phyloP scores from a whole-genome alignment of 2,888 invertebrate species.

The Stomorhina lunata region DNA sequence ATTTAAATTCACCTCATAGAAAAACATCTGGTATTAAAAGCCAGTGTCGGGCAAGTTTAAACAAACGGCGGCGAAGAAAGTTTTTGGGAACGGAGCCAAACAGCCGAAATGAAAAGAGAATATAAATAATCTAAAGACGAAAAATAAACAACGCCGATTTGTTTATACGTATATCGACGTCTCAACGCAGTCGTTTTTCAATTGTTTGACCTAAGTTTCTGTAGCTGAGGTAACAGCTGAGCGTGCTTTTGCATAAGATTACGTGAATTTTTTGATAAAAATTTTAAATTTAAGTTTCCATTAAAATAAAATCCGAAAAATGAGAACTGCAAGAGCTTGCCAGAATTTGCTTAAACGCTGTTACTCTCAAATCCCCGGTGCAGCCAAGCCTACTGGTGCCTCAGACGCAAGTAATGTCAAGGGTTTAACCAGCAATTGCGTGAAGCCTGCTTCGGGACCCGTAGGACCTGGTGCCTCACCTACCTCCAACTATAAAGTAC shows the following conservation, averaged over 20 bases:
- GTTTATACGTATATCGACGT: too few relatives aligned
- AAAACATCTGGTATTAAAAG: too few relatives aligned
- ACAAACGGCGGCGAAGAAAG: too few relatives aligned
- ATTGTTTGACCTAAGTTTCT: neutral
- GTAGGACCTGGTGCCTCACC: slow-evolving; percentile 77
- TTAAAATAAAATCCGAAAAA: slow-evolving; percentile 6
- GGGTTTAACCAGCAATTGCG: slow-evolving; percentile 84
- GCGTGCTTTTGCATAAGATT: slow-evolving; percentile 64
- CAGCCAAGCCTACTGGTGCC: slow-evolving; percentile 57
- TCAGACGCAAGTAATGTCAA: slow-evolving; percentile 81
- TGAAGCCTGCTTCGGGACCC: slow-evolving; percentile 80
- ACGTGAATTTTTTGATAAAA: slow-evolving; percentile 71
- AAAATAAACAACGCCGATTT: too few relatives aligned
- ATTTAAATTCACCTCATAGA: neutral
- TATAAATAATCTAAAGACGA: too few relatives aligned
- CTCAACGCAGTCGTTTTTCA: too few relatives aligned
- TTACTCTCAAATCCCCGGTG: slow-evolving; percentile 69
- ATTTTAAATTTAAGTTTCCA: neutral
- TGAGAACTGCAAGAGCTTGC: slow-evolving; percentile 25
- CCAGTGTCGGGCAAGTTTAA: too few relatives aligned
- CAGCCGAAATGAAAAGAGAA: too few relatives aligned
- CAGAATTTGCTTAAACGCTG: slow-evolving; percentile 55
- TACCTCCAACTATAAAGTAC: slow-evolving; percentile 88
- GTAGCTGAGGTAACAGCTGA: neutral
- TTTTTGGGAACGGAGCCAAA: too few relatives aligned